A percentile compares a stretch with the other conserved stretches of the same genome.
These are phyloP conservation scores for Drosophila bipectinata DNA, from an alignment of 1,140 invertebrate species.

Conservation along the genomic window DNA sequence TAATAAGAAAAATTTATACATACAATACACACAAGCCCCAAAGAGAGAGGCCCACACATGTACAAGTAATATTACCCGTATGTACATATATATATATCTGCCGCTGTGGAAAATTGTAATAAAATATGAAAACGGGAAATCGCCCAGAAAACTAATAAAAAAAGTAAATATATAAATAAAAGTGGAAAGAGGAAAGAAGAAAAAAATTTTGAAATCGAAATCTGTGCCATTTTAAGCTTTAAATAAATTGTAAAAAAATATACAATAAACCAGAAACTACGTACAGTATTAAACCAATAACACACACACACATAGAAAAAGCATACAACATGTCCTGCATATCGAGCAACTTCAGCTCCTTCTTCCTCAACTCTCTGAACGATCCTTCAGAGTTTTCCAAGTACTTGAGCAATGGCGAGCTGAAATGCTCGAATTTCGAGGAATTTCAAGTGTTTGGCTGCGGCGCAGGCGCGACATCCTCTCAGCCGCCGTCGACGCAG, in stretches of 20 bases:
- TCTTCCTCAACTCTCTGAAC: slow-evolving; percentile 81
- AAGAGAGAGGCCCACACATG: slow-evolving; percentile 46
- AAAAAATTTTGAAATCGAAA: slow-evolving; percentile 63
- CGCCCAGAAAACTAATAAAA: slow-evolving; percentile 50
- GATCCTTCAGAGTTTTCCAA: slow-evolving; percentile 84
- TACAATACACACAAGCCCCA: slow-evolving; percentile 30
- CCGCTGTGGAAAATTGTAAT: slow-evolving; percentile 75
- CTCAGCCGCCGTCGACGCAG: slow-evolving; percentile 7
- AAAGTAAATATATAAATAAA: slow-evolving; percentile 59
- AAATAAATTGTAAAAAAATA: slow-evolving; percentile 32
- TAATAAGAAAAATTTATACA: slow-evolving; percentile 83
- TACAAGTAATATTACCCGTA: slow-evolving; percentile 53
- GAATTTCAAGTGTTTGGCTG: slow-evolving; percentile 82
- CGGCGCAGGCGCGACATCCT: slow-evolving; percentile 47
- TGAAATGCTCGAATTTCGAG: slow-evolving; percentile 79
- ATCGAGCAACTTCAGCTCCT: slow-evolving; percentile 83
- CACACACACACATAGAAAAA: slow-evolving; percentile 22
- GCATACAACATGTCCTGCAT: slow-evolving; percentile 82
- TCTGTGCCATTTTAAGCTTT: slow-evolving; percentile 48
- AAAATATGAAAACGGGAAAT: slow-evolving; percentile 71
- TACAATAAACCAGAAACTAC: slow-evolving; percentile 19
- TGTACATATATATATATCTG: slow-evolving; percentile 3
- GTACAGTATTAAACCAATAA: slow-evolving; percentile 60
- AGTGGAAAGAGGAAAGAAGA: slow-evolving; percentile 51
- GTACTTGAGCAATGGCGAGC: slow-evolving; percentile 83